Conservation (phyloP, 2,888 invertebrate species). For the Caenorhabditis uteleia region DNA sequence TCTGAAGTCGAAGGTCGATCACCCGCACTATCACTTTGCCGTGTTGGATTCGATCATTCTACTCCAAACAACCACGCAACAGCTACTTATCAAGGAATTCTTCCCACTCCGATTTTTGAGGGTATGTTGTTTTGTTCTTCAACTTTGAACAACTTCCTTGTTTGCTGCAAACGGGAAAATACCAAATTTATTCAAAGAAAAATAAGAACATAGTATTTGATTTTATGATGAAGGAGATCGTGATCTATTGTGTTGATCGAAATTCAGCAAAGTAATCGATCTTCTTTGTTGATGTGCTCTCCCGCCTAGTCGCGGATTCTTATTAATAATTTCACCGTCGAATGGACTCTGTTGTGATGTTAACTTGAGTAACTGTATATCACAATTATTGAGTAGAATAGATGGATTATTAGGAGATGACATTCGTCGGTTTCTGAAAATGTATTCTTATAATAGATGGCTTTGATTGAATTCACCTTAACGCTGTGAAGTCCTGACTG, state of each 20-base stretch:
- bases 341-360: conserved; percentile 23
- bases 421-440: conserved; percentile 31
- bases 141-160: neutral
- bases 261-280: conserved; percentile 38
- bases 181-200: neutral
- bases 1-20: conserved; percentile 31
- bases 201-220: neutral
- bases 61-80: conserved; percentile 21
- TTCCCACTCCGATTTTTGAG: conserved; percentile 33
- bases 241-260: conserved; percentile 25
- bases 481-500: conserved; percentile 38
- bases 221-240: conserved; percentile 16
- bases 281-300: conserved; percentile 34
- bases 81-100: conserved; percentile 9
- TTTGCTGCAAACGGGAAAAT: neutral
- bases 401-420: conserved; percentile 46
- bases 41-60: conserved; percentile 29
- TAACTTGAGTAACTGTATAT: conserved; percentile 43
- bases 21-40: conserved; percentile 3
- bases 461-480: conserved; percentile 12
- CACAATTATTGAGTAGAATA: conserved; percentile 41
- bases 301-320: conserved; percentile 2
- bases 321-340: conserved; percentile 10
- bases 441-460: neutral
- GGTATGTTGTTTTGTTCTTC: conserved; percentile 8